Conservation (phyloP, 2,888 invertebrate genomes). For the Eumacrocentrus americanus region DNA sequence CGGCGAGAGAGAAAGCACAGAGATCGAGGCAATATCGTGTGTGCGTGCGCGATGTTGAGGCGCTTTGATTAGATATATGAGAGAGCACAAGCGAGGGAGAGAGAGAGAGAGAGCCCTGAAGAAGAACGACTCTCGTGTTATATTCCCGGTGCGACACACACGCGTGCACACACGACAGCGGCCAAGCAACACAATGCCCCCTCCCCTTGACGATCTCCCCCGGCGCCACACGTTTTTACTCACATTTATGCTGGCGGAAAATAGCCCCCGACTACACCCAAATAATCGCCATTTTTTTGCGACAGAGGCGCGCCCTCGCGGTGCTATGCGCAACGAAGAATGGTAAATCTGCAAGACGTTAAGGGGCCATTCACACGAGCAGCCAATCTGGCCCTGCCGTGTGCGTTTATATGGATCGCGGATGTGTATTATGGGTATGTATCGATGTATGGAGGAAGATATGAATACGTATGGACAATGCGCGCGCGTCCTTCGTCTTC, state of each 20-base stretch:
- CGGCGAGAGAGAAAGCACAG: too few relatives aligned
- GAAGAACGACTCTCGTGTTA: slow-evolving; percentile 5
- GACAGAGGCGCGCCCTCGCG: slow-evolving; percentile 32
- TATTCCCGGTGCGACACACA: slow-evolving; percentile 39
- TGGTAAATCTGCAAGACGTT: slow-evolving; percentile 26
- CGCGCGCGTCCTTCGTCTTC: not conserved
- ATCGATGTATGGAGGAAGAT: not conserved
- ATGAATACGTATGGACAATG: not conserved
- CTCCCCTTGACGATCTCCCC: slow-evolving; percentile 8
- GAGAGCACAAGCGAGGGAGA: too few relatives aligned
- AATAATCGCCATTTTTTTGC: slow-evolving; percentile 58
- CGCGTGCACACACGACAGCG: slow-evolving; percentile 13
- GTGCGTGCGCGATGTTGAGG: too few relatives aligned
- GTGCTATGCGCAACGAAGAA: slow-evolving; percentile 33
- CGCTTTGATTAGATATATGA: too few relatives aligned
- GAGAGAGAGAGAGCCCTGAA: slow-evolving; percentile 10
- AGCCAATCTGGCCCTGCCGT: slow-evolving; percentile 6
- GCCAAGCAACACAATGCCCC: slow-evolving; percentile 19
- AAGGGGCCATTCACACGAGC: slow-evolving; percentile 24
- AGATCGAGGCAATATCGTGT: too few relatives aligned
- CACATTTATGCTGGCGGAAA: slow-evolving; percentile 52
- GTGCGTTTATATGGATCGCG: not conserved
- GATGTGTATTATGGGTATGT: not conserved
- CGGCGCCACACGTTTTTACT: slow-evolving; percentile 44
- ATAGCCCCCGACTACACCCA: slow-evolving; percentile 56